A percentile compares a stretch with the other conserved stretches of the same genome.
Evolutionary conservation across 2,888 invertebrate species (phyloP).

Genomic region (Eupithecia vulgata): DNA sequence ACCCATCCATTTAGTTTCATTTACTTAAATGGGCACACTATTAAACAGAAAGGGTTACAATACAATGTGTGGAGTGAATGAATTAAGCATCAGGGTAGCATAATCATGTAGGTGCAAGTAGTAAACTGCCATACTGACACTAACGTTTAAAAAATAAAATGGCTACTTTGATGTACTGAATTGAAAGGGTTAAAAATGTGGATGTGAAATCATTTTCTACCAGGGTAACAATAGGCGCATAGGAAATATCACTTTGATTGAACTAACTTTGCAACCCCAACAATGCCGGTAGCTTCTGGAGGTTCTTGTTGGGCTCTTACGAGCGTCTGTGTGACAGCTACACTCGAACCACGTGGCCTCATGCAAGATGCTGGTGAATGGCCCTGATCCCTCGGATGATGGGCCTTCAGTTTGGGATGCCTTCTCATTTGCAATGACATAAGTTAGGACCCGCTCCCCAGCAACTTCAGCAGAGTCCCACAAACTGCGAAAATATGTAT

Average conservation of each 20-base stretch:
- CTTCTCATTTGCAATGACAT: too few species aligned
- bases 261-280: not conserved
- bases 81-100: constrained; percentile 5
- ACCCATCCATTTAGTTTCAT: not conserved
- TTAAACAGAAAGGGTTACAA: constrained; percentile 4
- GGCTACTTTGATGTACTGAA: not conserved
- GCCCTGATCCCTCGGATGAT: too few species aligned
- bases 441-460: too few species aligned
- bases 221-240: constrained; percentile 1
- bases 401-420: too few species aligned
- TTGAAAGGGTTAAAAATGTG: not conserved
- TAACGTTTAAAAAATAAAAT: not conserved
- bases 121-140: not conserved
- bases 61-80: constrained; percentile 11
- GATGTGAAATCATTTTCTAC: not conserved
- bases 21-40: not conserved
- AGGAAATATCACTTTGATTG: not conserved
- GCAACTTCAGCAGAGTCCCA: too few species aligned
- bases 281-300: not conserved
- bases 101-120: not conserved
- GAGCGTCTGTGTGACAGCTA: too few species aligned
- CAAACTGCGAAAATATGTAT: too few species aligned
- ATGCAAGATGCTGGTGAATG: too few species aligned
- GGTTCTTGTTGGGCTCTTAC: not conserved
- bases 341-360: too few species aligned